Conservation (phyloP, 2,113 vertebrate genomes). For the Paracanthobrama guichenoti region DNA sequence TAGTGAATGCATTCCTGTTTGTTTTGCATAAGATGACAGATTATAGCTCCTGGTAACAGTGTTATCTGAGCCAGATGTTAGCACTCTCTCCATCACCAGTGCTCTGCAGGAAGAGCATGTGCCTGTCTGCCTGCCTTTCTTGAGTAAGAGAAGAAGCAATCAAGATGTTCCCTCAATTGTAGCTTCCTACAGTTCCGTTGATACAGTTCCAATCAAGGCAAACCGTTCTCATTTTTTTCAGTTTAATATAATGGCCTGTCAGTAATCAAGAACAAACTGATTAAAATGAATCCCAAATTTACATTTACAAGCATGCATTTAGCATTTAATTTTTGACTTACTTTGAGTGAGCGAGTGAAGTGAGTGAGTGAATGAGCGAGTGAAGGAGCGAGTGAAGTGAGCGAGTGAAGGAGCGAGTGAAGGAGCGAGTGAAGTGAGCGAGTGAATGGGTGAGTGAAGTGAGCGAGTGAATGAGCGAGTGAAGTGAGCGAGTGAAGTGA, state of each 20-base stretch:
- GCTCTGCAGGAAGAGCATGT: slow-evolving; percentile 36
- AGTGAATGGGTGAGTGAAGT: no score
- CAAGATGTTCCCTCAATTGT: not conserved
- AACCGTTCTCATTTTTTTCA: not conserved
- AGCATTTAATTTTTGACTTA: not conserved
- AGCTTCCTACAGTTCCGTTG: not conserved
- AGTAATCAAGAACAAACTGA: slow-evolving; percentile 1
- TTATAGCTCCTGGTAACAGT: slow-evolving; percentile 62
- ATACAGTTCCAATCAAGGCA: not conserved
- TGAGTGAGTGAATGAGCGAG: no score
- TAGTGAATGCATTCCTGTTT: slow-evolving; percentile 6
- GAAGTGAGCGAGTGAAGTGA: no score
- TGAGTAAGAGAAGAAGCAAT: not conserved
- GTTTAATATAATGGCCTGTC: not conserved
- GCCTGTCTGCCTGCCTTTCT: slow-evolving; percentile 16
- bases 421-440: no score
- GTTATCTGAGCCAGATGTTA: slow-evolving; percentile 71
- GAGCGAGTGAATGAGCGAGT: no score
- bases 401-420: no score
- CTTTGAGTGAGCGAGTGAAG: no score
- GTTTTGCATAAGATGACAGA: slow-evolving; percentile 59
- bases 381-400: no score
- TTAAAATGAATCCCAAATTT: not conserved
- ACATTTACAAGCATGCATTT: not conserved
- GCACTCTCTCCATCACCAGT: slow-evolving; percentile 52